Conservation (phyloP, 2,797 vertebrate species). For the Siniperca scherzeri region DNA sequence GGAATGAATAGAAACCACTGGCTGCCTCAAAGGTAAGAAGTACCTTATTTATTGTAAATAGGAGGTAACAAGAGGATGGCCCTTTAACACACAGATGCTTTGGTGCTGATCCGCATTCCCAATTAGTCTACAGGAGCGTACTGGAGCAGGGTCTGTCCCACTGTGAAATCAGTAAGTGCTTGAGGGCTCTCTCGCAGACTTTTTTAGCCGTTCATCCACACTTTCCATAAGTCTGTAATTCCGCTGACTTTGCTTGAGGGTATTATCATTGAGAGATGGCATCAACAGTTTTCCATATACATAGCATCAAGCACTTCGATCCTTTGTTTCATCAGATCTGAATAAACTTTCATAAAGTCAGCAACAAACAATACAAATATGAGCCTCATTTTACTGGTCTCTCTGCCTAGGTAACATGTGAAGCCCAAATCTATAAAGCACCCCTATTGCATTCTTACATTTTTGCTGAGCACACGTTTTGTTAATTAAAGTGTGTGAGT, state of each 20-base stretch:
- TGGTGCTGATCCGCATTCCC: background rate
- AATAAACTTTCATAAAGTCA: background rate
- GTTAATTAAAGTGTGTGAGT: slow-evolving; percentile 52
- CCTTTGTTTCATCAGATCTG: background rate
- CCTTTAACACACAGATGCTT: background rate
- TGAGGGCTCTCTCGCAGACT: background rate
- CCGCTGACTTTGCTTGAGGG: background rate
- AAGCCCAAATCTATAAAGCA: slow-evolving; percentile 22
- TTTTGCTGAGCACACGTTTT: slow-evolving; percentile 48
- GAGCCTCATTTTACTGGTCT: background rate
- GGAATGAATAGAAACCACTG: background rate
- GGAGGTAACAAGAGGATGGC: background rate
- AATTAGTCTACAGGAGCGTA: background rate
- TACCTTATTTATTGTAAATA: background rate
- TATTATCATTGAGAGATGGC: background rate
- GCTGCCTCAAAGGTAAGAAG: background rate
- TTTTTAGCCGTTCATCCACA: background rate
- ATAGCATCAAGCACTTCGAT: background rate
- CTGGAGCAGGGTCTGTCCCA: background rate
- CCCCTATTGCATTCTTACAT: background rate
- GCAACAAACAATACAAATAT: background rate
- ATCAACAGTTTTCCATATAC: background rate
- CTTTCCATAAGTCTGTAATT: background rate
- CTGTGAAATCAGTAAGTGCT: slow-evolving; percentile 26
- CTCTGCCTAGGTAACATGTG: background rate